These are phyloP conservation scores for Phalera bucephala DNA, from an alignment of 2,888 invertebrate species.

Conservation along the genomic window DNA sequence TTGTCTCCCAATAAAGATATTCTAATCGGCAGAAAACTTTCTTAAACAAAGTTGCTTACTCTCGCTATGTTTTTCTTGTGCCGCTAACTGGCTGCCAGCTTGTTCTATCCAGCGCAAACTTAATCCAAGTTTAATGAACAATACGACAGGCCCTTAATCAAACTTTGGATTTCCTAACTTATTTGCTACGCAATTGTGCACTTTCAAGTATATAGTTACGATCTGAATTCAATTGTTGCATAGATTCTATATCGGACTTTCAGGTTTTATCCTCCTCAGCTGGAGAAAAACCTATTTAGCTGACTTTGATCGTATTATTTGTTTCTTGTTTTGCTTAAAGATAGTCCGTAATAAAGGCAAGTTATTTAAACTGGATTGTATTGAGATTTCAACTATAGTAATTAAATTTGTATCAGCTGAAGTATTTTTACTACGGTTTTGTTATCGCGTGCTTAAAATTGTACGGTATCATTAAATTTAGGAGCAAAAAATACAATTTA, in stretches of 20 bases:
- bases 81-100: slow-evolving; percentile 82
- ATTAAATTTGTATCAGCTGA: background rate
- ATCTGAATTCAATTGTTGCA: slow-evolving; percentile 30
- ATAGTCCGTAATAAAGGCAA: slow-evolving; percentile 38
- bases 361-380: slow-evolving; percentile 31
- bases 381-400: slow-evolving; percentile 18
- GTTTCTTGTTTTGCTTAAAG: slow-evolving; percentile 68
- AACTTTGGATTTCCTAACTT: slow-evolving; percentile 75
- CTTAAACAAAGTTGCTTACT: slow-evolving; percentile 50
- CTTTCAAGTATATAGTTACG: slow-evolving; percentile 29
- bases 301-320: slow-evolving; percentile 78
- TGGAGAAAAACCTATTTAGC: slow-evolving; percentile 79
- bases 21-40: slow-evolving; percentile 50
- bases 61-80: slow-evolving; percentile 64
- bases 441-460: slow-evolving; percentile 10
- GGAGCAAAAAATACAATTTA: slow-evolving; percentile 41
- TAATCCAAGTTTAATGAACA: slow-evolving; percentile 84
- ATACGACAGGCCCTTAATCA: slow-evolving; percentile 83
- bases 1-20: slow-evolving; percentile 42
- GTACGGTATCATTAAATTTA: slow-evolving; percentile 21
- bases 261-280: slow-evolving; percentile 30
- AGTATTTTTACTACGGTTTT: slow-evolving; percentile 9
- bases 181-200: slow-evolving; percentile 28
- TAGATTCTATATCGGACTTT: slow-evolving; percentile 31
- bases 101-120: slow-evolving; percentile 81